Base-by-base conservation (phyloP, 2,797 vertebrate genomes). In the Schizothorax lantsangensis region DNA sequence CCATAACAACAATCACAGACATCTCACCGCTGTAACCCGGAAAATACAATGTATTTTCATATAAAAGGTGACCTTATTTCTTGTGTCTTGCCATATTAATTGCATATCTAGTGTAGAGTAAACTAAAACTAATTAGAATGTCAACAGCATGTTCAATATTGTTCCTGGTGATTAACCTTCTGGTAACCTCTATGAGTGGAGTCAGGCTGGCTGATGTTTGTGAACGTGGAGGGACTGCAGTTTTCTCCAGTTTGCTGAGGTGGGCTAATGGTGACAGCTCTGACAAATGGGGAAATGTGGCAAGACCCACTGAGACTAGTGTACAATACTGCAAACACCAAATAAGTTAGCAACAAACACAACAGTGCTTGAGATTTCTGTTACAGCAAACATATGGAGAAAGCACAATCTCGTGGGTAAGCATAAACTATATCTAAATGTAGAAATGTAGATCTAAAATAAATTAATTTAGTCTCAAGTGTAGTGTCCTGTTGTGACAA, bases 221-320 rank as follows among this genome's bases (percentile, higher is more conserved):
- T 81, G 71, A 83, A 85, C 74, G 74, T 87, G 79, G 85, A 79
- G 43, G 68, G 88, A 86, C 52, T 88, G 90, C 88, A 81, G 82
- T 85, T 89, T 84, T 84, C 66, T 17, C 57, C 43, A 10, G 75
- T 90, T 89, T 91, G 90, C 90, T 90, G 89, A 90, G 90, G 87
- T 89, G 87, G 88, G 81, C 89, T 83, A 77, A 79, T 66, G 72
- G 43, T 88, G 90, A 90, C 90, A 91, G 89, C 88, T 83, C 83
- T 91, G 90, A 91, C 89, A 89, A 91, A 91, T 91, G 85, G 85
- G 75, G 81, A 85, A 84, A 84, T 89, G 90, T 88, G 81, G 81
- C 87, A 47, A 84, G 87, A 90, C 79, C 89, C 87, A 82, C 85
- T 57, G 89, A 90, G 90, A 91, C 84, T 68, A 43, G 57, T 30